phyloP scores from a whole-genome alignment of 2,113 vertebrate species.

The Alethe castanea region DNA sequence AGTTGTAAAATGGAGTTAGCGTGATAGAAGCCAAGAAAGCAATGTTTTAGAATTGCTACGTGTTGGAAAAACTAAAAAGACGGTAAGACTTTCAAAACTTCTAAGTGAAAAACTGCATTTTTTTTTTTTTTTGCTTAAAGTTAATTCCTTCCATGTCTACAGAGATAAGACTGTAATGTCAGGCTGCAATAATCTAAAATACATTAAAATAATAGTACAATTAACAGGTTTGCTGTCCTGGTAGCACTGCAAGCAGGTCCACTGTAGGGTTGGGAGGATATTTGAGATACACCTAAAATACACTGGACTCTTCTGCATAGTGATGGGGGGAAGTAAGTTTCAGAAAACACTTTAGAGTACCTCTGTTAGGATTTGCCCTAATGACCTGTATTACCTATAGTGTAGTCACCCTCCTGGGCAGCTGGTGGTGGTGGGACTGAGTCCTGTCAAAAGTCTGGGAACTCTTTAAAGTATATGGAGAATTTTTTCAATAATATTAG shows the following conservation, averaged over 20 bases:
- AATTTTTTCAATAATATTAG: background rate
- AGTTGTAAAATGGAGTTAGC: background rate
- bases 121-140: background rate
- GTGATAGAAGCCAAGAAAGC: background rate
- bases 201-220: background rate
- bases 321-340: background rate
- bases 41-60: background rate
- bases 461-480: background rate
- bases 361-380: background rate
- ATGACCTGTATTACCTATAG: background rate
- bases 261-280: background rate
- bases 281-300: background rate
- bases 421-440: background rate
- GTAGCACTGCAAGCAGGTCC: background rate
- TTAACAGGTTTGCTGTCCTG: background rate
- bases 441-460: background rate
- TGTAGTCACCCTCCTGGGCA: background rate
- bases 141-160: background rate
- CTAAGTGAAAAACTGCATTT: background rate
- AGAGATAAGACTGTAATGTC: background rate
- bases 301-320: background rate
- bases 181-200: background rate
- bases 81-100: background rate
- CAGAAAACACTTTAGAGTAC: background rate
- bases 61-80: rapidly evolving